Evolutionary conservation across 2,113 vertebrate genomes (phyloP).

Genomic region (Balaenoptera acutorostrata): DNA sequence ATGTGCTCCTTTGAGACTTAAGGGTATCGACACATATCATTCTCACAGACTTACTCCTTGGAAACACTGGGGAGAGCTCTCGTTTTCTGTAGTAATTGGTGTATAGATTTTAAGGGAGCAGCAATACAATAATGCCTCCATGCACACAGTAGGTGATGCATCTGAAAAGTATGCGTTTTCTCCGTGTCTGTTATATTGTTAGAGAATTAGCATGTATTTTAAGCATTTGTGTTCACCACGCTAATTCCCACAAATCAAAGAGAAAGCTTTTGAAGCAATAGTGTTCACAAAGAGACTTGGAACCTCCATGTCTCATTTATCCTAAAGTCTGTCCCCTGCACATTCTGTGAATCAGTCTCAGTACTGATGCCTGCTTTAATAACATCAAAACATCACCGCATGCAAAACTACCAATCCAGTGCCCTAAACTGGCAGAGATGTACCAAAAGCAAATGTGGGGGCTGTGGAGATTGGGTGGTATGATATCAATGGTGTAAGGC

Average conservation of each 20-base stretch:
- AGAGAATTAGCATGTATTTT: not conserved
- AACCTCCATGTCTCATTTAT: not conserved
- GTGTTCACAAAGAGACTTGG: not conserved
- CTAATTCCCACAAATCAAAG: not conserved
- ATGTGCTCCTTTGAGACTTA: constrained; percentile 60
- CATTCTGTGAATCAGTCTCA: not conserved
- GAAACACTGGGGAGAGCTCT: constrained; percentile 34
- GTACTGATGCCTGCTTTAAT: not conserved
- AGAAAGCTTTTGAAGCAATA: not conserved
- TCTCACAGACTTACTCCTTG: constrained; percentile 46
- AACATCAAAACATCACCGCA: not conserved
- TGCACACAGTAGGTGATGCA: constrained; percentile 19
- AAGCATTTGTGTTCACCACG: not conserved
- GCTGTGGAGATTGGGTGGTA: not conserved
- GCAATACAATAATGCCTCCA: not conserved
- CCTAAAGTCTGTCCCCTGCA: not conserved
- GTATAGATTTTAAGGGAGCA: constrained; percentile 46
- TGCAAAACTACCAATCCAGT: not conserved
- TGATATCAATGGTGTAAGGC: not conserved
- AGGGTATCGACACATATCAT: constrained; percentile 62
- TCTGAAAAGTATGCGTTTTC: not conserved
- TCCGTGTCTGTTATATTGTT: not conserved
- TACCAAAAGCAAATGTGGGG: not conserved
- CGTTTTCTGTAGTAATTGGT: constrained; percentile 38
- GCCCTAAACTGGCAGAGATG: not conserved